A percentile compares a stretch with the other conserved stretches of the same genome.
phyloP scores from a whole-genome alignment of 1,140 invertebrate genomes.

The Stenopsyche tienmushanensis region DNA sequence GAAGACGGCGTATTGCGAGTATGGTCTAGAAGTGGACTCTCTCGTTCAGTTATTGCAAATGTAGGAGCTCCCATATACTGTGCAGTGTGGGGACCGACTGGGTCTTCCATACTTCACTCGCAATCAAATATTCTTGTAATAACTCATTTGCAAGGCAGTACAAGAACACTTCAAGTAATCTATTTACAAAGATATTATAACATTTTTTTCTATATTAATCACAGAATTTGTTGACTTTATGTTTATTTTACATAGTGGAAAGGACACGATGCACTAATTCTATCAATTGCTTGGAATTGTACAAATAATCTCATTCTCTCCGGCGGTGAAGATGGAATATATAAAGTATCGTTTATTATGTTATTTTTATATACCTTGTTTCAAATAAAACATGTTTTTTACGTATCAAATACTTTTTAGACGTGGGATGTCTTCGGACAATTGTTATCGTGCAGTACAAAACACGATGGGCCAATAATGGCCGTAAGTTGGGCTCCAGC shows the following conservation, averaged over 20 bases:
- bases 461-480: slow-evolving; percentile 89
- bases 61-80: slow-evolving; percentile 78
- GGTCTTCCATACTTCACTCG: slow-evolving; percentile 80
- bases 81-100: slow-evolving; percentile 86
- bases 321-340: slow-evolving; percentile 93
- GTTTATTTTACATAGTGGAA: slow-evolving; percentile 83
- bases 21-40: slow-evolving; percentile 95
- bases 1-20: slow-evolving; percentile 97
- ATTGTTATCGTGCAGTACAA: slow-evolving; percentile 77
- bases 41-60: slow-evolving; percentile 86
- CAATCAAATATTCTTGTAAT: slow-evolving; percentile 82
- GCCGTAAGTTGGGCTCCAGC: slow-evolving; percentile 87
- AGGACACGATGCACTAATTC: slow-evolving; percentile 90
- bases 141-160: slow-evolving; percentile 87
- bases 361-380: neutral
- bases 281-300: slow-evolving; percentile 86
- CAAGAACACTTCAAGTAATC: slow-evolving; percentile 77
- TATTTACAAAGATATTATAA: neutral
- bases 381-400: neutral
- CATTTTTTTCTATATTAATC: slow-evolving; percentile 20
- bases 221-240: slow-evolving; percentile 28
- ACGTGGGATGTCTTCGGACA: slow-evolving; percentile 92
- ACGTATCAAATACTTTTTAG: slow-evolving; percentile 42
- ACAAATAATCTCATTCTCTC: slow-evolving; percentile 87
- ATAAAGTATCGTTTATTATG: slow-evolving; percentile 64